These are phyloP conservation scores for Eueides isabella DNA, from an alignment of 1,140 invertebrate genomes.

Conservation along the genomic window DNA sequence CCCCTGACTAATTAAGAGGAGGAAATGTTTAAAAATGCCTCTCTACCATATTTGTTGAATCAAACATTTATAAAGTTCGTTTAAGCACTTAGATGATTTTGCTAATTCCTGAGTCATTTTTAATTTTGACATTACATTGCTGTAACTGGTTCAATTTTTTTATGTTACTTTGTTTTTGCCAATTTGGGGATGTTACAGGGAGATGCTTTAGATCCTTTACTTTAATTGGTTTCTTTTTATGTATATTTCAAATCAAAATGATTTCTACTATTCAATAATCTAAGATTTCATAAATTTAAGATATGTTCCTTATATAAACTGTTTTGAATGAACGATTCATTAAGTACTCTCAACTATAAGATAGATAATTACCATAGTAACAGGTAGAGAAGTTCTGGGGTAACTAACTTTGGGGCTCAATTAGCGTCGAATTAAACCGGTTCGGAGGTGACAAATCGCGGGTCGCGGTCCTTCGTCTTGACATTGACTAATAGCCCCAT, in stretches of 20 bases:
- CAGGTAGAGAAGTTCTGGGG: conserved; percentile 63
- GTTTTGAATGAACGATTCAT: conserved; percentile 24
- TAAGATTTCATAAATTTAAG: too few species aligned
- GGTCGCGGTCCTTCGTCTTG: conserved; percentile 65
- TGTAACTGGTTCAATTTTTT: conserved; percentile 17
- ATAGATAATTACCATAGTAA: conserved; percentile 58
- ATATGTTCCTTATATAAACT: not conserved
- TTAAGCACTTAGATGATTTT: conserved; percentile 48
- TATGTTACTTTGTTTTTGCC: not conserved
- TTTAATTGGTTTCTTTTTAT: not conserved
- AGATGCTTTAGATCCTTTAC: not conserved
- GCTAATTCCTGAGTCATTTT: conserved; percentile 33
- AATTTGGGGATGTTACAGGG: conserved; percentile 7
- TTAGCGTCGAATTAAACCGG: conserved; percentile 75
- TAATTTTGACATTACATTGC: conserved; percentile 12
- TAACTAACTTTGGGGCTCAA: conserved; percentile 71
- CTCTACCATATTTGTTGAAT: conserved; percentile 57
- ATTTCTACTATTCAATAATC: not conserved
- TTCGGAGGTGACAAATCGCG: conserved; percentile 76
- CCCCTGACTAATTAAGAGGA: conserved; percentile 78
- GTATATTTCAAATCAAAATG: not conserved
- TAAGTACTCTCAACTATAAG: conserved; percentile 49
- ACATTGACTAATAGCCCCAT: conserved; percentile 77
- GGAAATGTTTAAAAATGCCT: conserved; percentile 70
- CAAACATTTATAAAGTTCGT: conserved; percentile 73